phyloP scores from a whole-genome alignment of 2,888 invertebrate species.

The Leptinotarsa peninsularis region DNA sequence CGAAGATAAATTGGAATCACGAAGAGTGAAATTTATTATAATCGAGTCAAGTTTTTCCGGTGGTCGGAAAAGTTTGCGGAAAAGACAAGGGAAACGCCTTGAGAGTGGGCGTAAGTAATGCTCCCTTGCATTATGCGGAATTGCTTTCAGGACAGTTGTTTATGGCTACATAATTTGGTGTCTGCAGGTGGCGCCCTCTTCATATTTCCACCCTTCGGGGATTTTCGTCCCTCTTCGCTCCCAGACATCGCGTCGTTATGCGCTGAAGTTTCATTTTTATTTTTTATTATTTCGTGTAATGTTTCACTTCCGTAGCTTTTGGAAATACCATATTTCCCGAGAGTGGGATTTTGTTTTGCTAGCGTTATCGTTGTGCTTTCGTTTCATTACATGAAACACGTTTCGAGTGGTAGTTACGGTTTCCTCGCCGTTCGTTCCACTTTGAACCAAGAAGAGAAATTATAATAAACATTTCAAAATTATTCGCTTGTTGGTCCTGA shows the following conservation, averaged over 20 bases:
- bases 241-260: constrained; percentile 6
- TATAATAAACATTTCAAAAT: no score
- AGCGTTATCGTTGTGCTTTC: background rate
- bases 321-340: constrained; percentile 1
- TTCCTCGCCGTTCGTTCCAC: no score
- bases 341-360: background rate
- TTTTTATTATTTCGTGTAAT: constrained; percentile 10
- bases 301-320: constrained; percentile 10
- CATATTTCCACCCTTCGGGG: constrained; percentile 11
- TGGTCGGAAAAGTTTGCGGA: constrained; percentile 17
- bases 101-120: constrained; percentile 31
- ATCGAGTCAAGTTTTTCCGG: constrained; percentile 21
- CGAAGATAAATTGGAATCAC: background rate
- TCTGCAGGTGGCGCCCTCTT: constrained; percentile 16
- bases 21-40: constrained; percentile 23
- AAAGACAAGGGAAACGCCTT: constrained; percentile 17
- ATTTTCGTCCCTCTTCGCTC: constrained; percentile 1
- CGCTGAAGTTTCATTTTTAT: background rate
- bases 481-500: no score
- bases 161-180: constrained; percentile 24
- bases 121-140: constrained; percentile 26
- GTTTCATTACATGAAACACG: background rate
- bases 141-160: constrained; percentile 29
- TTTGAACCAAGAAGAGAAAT: no score
- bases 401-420: background rate